phyloP scores from a whole-genome alignment of 2,888 invertebrate species.

The Caenorhabditis drosophilae region DNA sequence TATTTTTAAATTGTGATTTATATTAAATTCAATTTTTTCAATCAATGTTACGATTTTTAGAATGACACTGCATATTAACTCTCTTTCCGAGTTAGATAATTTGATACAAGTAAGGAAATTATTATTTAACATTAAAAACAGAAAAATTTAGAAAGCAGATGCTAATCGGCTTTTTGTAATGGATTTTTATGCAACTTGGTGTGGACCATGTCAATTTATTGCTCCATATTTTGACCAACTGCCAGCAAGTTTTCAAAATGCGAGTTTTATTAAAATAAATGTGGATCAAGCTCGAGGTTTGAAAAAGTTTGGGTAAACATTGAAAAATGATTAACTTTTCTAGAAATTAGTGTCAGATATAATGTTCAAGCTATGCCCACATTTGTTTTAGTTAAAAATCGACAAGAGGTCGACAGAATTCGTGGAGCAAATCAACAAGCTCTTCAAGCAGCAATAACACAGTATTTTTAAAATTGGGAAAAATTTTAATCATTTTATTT shows the following conservation, averaged over 20 bases:
- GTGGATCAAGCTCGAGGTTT: slow-evolving; percentile 79
- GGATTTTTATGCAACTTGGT: slow-evolving; percentile 67
- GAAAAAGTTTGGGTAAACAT: too few species aligned
- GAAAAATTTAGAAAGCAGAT: background rate
- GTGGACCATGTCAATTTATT: slow-evolving; percentile 77
- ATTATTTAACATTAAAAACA: background rate
- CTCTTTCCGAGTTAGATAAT: slow-evolving; percentile 8
- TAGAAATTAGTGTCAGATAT: slow-evolving; percentile 78
- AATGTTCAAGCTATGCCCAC: slow-evolving; percentile 97
- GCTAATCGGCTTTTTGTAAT: slow-evolving; percentile 49
- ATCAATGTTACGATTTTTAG: background rate
- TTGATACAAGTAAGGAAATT: slow-evolving; percentile 7
- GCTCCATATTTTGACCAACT: slow-evolving; percentile 89
- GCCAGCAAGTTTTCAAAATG: slow-evolving; percentile 84
- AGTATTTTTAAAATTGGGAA: slow-evolving; percentile 4
- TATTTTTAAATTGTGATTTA: too few species aligned
- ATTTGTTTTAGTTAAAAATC: slow-evolving; percentile 87
- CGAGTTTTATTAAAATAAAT: slow-evolving; percentile 83
- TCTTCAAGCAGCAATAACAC: slow-evolving; percentile 74
- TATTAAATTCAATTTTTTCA: too few species aligned
- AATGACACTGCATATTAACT: slow-evolving; percentile 1
- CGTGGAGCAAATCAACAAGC: slow-evolving; percentile 85
- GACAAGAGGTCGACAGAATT: slow-evolving; percentile 81
- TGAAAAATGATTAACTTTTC: slow-evolving; percentile 17
- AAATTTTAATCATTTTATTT: slow-evolving; percentile 4